A percentile compares a stretch with the other conserved stretches of the same genome.
Conservation (phyloP, 35 echinoderm and acorn worm genomes). For the Eucidaris tribuloides region DNA sequence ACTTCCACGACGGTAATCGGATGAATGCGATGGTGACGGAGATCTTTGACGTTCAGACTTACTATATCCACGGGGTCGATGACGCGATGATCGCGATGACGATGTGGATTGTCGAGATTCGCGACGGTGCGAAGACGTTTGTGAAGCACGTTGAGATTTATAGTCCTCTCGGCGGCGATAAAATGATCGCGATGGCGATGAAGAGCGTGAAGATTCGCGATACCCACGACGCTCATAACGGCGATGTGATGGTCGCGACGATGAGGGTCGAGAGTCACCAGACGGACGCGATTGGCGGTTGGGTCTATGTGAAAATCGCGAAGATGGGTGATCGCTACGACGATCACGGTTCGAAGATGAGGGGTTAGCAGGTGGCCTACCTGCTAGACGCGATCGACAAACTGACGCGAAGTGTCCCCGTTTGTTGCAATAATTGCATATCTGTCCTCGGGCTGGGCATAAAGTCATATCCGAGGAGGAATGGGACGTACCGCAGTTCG, state of each 20-base stretch:
- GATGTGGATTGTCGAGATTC: not conserved
- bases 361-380: not conserved
- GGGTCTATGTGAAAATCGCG: not conserved
- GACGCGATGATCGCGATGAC: not conserved
- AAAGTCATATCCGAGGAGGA: not conserved
- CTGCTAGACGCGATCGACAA: not conserved
- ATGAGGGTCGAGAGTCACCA: not conserved
- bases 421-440: conserved; percentile 10
- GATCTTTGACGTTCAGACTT: not conserved
- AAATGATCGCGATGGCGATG: not conserved
- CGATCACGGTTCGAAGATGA: not conserved
- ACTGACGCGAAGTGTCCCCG: conserved; percentile 9
- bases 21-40: not conserved
- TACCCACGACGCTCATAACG: not conserved
- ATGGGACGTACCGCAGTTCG: not conserved
- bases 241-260: not conserved
- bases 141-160: not conserved
- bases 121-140: not conserved
- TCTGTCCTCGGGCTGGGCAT: conserved; percentile 20
- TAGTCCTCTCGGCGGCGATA: not conserved
- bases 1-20: not conserved
- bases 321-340: not conserved
- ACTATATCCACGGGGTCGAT: not conserved
- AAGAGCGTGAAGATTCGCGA: not conserved
- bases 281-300: not conserved